Evolutionary conservation across 2,888 invertebrate genomes (phyloP), one percentile per base, ranked within the genome.

Genomic region (Lymantria dispar): DNA sequence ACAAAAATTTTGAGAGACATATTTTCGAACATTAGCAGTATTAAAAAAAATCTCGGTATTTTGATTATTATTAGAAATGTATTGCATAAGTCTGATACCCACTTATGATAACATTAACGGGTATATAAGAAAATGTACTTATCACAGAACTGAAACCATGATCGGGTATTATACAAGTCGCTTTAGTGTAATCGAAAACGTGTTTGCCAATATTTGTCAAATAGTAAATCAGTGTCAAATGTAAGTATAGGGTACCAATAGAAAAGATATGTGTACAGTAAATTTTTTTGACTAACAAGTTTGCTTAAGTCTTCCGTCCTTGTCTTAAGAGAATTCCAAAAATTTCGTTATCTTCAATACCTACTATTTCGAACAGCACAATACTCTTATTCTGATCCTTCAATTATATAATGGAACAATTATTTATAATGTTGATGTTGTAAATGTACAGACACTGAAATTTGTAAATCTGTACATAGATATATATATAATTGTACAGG

Each of bases 231-330:
- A 76, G 89, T 90, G 90, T 90, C 89, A 89, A 90, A 69, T 81
- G 78, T 87, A 87, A 87, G 75, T 77, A 66, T 87, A 87, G 84
- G 87, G 83, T 86, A 87, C 83, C 85, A 85, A 86, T 71, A 67
- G 70, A 80, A 78, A 72, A 64, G 65, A 74, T 74, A 70, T 76
- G 74, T 75, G 65, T 71, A 75, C 76, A 71, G 73, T 77, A 71
- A 68, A 52, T 76, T 71, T 76, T 79, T 78, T 76, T 74, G 68
- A 68, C 69, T 70, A 70, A 68, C 71, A 75, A 73, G 52, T 81
- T 86, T 80, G 85, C 85, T 90, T 83, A 79, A 74, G 87, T 89
- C 89, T 91, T 91, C 90, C 89, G 90, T 91, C 90, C 88, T 85
- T 76, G 76, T 78, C 78, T 79, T 80, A 83, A 76, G 75, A 79